phyloP scores from a whole-genome alignment of 1,140 invertebrate genomes.

The Drosophila takahashii region DNA sequence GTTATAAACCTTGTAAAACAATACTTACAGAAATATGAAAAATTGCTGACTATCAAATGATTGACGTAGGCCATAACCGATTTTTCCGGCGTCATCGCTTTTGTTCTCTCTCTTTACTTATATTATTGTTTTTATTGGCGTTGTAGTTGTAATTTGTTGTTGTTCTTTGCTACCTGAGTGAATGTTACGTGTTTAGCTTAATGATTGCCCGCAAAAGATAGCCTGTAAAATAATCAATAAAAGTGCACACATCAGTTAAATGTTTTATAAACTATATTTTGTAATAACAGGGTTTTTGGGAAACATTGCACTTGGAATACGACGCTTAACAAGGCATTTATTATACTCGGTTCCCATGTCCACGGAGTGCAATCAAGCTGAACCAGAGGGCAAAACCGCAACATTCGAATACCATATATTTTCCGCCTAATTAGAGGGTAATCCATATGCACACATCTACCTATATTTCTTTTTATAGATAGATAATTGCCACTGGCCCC shows the following conservation, averaged over 20 bases:
- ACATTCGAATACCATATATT: slow-evolving; percentile 32
- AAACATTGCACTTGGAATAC: slow-evolving; percentile 7
- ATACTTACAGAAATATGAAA: slow-evolving; percentile 84
- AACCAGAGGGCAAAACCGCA: slow-evolving; percentile 32
- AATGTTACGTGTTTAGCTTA: slow-evolving; percentile 73
- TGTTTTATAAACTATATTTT: slow-evolving; percentile 1
- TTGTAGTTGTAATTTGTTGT: slow-evolving; percentile 24
- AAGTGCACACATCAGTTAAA: slow-evolving; percentile 33
- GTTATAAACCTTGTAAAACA: not conserved
- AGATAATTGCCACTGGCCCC: slow-evolving; percentile 37
- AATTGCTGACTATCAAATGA: slow-evolving; percentile 83
- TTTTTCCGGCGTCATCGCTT: slow-evolving; percentile 80
- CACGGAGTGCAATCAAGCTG: slow-evolving; percentile 38
- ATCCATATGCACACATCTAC: slow-evolving; percentile 24
- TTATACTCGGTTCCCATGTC: not conserved
- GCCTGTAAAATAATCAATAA: slow-evolving; percentile 73
- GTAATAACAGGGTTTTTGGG: slow-evolving; percentile 22
- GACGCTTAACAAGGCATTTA: not conserved
- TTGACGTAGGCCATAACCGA: slow-evolving; percentile 81
- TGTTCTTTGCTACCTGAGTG: slow-evolving; percentile 67
- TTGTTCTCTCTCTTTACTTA: slow-evolving; percentile 28
- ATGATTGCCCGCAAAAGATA: slow-evolving; percentile 72
- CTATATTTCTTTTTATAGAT: slow-evolving; percentile 8
- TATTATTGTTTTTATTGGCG: slow-evolving; percentile 29
- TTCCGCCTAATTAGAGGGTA: slow-evolving; percentile 53